Percentiles rank a stretch among this genome's conserved stretches.
Evolutionary conservation across 2,113 vertebrate species (phyloP).

Genomic region (Gymnorhina tibicen): DNA sequence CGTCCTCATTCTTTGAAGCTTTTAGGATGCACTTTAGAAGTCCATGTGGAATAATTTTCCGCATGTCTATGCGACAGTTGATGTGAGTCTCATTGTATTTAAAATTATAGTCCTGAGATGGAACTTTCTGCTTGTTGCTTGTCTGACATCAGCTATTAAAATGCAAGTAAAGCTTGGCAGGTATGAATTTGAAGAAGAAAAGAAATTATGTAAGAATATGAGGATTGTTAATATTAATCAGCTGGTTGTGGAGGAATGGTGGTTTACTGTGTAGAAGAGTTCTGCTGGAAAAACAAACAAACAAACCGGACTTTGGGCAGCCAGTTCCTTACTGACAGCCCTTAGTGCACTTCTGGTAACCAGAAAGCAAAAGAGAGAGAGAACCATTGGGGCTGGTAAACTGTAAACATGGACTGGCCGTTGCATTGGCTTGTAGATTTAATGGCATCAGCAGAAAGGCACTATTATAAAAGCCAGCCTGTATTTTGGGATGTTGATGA

Average conservation of each 20-base stretch:
- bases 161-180: conserved; percentile 79
- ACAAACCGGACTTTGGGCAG: neutral
- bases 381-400: neutral
- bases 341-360: neutral
- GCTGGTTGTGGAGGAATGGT: neutral
- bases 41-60: conserved; percentile 77
- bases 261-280: neutral
- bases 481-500: neutral
- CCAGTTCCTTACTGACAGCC: neutral
- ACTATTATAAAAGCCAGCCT: neutral
- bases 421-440: neutral
- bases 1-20: conserved; percentile 66
- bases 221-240: conserved; percentile 68
- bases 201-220: conserved; percentile 71
- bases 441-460: neutral
- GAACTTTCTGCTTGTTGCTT: conserved; percentile 70
- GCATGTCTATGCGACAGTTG: conserved; percentile 73
- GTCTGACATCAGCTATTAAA: conserved; percentile 82
- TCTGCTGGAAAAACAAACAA: neutral
- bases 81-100: conserved; percentile 80
- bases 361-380: neutral
- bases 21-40: conserved; percentile 79
- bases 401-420: neutral
- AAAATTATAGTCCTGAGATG: conserved; percentile 83
- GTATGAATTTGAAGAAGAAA: conserved; percentile 82